Base-by-base conservation (phyloP, 2,797 vertebrate genomes). In the Argya squamiceps region DNA sequence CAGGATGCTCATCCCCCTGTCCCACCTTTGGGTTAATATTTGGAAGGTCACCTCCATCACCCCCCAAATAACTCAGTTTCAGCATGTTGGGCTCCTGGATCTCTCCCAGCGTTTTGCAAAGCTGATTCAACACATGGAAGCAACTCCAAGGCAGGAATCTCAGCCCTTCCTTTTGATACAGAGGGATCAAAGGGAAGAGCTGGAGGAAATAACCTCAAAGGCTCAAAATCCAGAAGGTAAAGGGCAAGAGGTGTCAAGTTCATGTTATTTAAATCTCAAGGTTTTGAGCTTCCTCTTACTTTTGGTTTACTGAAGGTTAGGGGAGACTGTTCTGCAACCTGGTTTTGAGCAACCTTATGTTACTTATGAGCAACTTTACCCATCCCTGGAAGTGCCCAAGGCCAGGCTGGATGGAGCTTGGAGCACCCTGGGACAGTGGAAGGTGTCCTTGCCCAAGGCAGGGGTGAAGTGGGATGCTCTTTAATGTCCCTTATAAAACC, bases 371-470 rank as follows among this genome's bases (percentile, higher is more conserved):
- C 7, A 39, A 34, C 8, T 55, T 70, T 4, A 41, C 10, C 10
- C 65, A 55, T 63, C 5, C 9, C 49, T 76, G 43, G 20, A 34
- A 37, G 16, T 50, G 43, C 19, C 43, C 56, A 37, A 30, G 23
- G 17, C 16, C 56, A 27, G 29, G 17, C 0, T 70, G 50, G 24
- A 70, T 0, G 0, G 4, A 6, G 11, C 34, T 69, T 44, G 56
- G 49, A 56, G 14, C 43, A 63, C 3, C 20, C 20, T 63, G 71
- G 23, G 5, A 1, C 12, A 7, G n/a, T 63, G 56, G 23, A 27
- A 83, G 15, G 12, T 39, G 36, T 69, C 43, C 27, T 19, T 69
- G 23, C 19, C 22, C 19, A 6, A 15, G 0, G 9, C n/a, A 56
- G 36, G 11, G 20, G 23, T 34, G 64, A 37, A 19, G 58, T 29